Evolutionary conservation across 2,797 vertebrate species (phyloP), one percentile per base, ranked within the genome.

Genomic region (Numenius phaeopus): DNA sequence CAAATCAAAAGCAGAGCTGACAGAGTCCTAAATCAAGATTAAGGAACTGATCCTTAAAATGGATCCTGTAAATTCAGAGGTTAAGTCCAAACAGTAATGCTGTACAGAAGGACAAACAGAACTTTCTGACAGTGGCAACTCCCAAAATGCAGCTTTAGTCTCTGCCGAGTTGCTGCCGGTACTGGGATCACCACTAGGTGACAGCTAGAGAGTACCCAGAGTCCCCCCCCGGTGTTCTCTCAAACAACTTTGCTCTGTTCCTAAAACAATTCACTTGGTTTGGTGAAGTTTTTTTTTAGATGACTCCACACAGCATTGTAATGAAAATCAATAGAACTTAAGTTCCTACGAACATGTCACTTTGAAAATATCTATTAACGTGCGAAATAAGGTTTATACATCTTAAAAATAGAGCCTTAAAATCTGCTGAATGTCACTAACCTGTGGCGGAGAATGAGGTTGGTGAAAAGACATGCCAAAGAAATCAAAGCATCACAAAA

Each of bases 1-100:
- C 81, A 78, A 72, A 83, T 39, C 32, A 93, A 85, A 89, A 77
- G 21, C 7, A 80, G n/a, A 71, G 47, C 49, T 73, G 65, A 44
- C n/a, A 85, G 61, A 85, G n/a, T 83, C 44, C 72, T 91, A 96
- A 80, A 93, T 52, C 91, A 89, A 83, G 47, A 93, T 58, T 47
- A 82, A 50, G 20, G 29, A 93, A 85, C 14, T 65, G 52, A 82
- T 87, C 39, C 42, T 87, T 83, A 52, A 50, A 92, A 87, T n/a
- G 32, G 39, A 64, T 59, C 37, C 62, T 71, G 59, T 87, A 85
- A 87, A 91, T 85, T 85, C 30, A 52, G 55, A 85, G 21, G 42
- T 57, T 49, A 91, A 85, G 14, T 64, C 26, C 57, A 89, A 84
- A 64, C 8, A 83, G 47, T n/a, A 85, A 0, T 9, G 37, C 12